These are phyloP conservation scores for Myopa tessellatipennis DNA, from an alignment of 2,888 invertebrate species.

Conservation along the genomic window DNA sequence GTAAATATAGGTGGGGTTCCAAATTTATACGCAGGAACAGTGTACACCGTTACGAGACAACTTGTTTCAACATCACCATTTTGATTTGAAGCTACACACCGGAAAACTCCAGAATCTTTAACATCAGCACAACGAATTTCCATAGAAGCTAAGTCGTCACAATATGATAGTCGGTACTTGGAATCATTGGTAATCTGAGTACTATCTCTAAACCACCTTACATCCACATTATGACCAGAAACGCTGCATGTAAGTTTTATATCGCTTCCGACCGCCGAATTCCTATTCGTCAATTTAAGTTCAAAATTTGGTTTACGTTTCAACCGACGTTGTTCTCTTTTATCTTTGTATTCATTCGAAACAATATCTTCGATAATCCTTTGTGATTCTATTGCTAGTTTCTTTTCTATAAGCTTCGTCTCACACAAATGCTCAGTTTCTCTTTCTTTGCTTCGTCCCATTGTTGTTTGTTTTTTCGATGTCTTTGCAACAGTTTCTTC, in stretches of 20 bases:
- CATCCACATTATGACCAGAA: constrained; percentile 76
- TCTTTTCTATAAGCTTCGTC: constrained; percentile 28
- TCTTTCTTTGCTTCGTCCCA: not conserved
- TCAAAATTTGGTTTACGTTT: constrained; percentile 63
- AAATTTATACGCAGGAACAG: constrained; percentile 63
- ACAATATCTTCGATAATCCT: too few relatives aligned
- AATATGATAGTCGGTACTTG: constrained; percentile 69
- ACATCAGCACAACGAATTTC: constrained; percentile 77
- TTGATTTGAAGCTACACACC: constrained; percentile 80
- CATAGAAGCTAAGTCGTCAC: constrained; percentile 74
- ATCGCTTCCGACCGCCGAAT: constrained; percentile 78
- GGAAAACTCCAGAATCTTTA: constrained; percentile 82
- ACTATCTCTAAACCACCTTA: constrained; percentile 82
- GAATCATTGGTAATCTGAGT: constrained; percentile 65
- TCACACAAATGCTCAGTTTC: not conserved
- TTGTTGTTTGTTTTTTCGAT: not conserved
- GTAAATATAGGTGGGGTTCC: constrained; percentile 68
- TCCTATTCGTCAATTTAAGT: constrained; percentile 80
- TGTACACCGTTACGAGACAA: constrained; percentile 66
- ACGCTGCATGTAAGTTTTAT: constrained; percentile 84
- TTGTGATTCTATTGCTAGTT: not conserved
- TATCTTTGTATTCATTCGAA: constrained; percentile 54
- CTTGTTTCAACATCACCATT: constrained; percentile 67
- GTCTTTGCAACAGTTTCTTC: constrained; percentile 10
- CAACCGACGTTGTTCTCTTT: constrained; percentile 56